Evolutionary conservation across 2,797 vertebrate species (phyloP).

Genomic region (Melanogrammus aeglefinus): DNA sequence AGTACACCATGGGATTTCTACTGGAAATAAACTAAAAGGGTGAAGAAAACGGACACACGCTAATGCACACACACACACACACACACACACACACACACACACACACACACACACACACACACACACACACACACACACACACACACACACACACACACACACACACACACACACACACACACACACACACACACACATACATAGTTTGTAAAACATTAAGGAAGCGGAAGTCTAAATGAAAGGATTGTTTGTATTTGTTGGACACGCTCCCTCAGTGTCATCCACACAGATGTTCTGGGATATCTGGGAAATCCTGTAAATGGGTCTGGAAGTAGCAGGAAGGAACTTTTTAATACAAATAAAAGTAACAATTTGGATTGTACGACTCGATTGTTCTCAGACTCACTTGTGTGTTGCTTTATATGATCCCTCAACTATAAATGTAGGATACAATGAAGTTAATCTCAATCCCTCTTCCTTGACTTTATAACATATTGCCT

Average conservation of each 20-base stretch:
- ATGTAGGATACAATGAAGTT: background rate
- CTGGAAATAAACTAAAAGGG: background rate
- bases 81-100: slow-evolving; percentile 1
- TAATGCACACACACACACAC: background rate
- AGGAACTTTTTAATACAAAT: background rate
- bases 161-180: background rate
- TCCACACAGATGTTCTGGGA: background rate
- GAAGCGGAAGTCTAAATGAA: background rate
- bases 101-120: slow-evolving; percentile 3
- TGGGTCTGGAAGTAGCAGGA: background rate
- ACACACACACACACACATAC: slow-evolving; percentile 1
- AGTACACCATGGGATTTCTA: background rate
- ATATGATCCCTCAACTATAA: background rate
- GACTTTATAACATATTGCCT: background rate
- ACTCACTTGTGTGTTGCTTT: background rate
- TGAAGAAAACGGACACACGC: background rate
- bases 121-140: background rate
- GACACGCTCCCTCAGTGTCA: background rate
- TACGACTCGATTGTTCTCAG: background rate
- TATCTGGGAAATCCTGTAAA: background rate
- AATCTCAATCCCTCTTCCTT: background rate
- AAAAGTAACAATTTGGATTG: no score
- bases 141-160: background rate
- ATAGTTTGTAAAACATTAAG: background rate
- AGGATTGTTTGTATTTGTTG: background rate